phyloP scores from a whole-genome alignment of 2,888 invertebrate genomes.

The Athalia circularis region DNA sequence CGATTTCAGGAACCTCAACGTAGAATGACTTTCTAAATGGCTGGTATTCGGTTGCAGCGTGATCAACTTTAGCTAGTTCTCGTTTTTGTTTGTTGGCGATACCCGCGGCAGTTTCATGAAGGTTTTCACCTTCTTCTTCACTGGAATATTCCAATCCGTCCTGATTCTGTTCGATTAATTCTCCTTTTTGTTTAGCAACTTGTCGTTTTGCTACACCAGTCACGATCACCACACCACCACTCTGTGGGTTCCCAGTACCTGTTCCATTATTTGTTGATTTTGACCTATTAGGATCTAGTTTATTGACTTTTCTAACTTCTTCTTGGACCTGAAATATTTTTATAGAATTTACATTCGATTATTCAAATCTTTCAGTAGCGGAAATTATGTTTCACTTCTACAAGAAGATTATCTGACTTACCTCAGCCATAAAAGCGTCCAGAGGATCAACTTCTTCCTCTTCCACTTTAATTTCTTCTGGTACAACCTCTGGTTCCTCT shows the following conservation, averaged over 20 bases:
- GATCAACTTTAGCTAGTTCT: slow-evolving; percentile 95
- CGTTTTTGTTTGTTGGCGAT: slow-evolving; percentile 93
- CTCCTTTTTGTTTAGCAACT: slow-evolving; percentile 90
- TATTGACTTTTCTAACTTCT: slow-evolving; percentile 89
- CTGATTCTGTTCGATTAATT: slow-evolving; percentile 99
- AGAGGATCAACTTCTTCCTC: slow-evolving; percentile 95
- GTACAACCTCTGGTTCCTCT: slow-evolving; percentile 64
- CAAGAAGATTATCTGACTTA: slow-evolving; percentile 42
- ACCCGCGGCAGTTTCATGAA: slow-evolving; percentile 92
- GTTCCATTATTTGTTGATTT: slow-evolving; percentile 75
- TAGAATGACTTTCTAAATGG: slow-evolving; percentile 97
- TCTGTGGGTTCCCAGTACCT: slow-evolving; percentile 66
- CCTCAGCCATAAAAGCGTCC: slow-evolving; percentile 97
- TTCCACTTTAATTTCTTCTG: slow-evolving; percentile 70
- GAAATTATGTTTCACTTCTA: neutral
- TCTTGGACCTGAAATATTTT: slow-evolving; percentile 77
- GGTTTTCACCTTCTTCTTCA: slow-evolving; percentile 96
- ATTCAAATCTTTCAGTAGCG: slow-evolving; percentile 76
- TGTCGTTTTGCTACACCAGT: slow-evolving; percentile 91
- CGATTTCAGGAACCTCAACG: slow-evolving; percentile 96
- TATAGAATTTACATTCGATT: slow-evolving; percentile 35
- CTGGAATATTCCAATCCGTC: slow-evolving; percentile 98
- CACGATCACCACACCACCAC: slow-evolving; percentile 84
- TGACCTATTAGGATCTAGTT: slow-evolving; percentile 79
- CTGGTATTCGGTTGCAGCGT: slow-evolving; percentile 89